Percentiles rank a stretch among this genome's conserved stretches.
Evolutionary conservation across 2,888 invertebrate genomes (phyloP).

Genomic region (Cistogaster globosa): DNA sequence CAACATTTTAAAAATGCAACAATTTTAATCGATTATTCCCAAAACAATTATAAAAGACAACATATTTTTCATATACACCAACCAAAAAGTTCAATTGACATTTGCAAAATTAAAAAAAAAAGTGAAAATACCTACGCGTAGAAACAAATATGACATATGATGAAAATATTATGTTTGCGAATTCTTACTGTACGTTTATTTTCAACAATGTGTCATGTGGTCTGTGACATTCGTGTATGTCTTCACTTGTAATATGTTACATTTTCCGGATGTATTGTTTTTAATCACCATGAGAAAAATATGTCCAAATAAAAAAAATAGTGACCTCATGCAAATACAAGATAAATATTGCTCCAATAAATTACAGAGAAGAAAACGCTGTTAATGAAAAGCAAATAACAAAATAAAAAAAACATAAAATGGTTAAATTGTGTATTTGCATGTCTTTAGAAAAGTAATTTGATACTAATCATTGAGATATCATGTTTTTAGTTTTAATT

Average conservation of each 20-base stretch:
- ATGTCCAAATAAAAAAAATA: constrained; percentile 56
- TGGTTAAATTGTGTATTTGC: constrained; percentile 13
- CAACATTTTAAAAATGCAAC: background rate
- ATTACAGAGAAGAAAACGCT: background rate
- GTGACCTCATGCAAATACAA: background rate
- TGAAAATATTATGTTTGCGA: constrained; percentile 36
- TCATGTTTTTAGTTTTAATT: too few relatives aligned
- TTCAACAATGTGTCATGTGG: constrained; percentile 50
- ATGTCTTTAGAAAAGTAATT: background rate
- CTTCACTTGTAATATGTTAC: constrained; percentile 53
- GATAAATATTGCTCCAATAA: constrained; percentile 9
- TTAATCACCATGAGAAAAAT: constrained; percentile 47
- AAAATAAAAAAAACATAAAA: background rate
- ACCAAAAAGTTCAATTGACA: constrained; percentile 14
- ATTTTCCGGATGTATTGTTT: constrained; percentile 39
- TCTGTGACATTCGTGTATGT: constrained; percentile 46
- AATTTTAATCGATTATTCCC: background rate
- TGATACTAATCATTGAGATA: too few relatives aligned
- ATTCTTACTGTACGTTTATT: background rate
- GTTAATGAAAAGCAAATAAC: background rate
- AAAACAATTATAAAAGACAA: background rate
- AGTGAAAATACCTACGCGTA: background rate
- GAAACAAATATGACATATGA: constrained; percentile 36
- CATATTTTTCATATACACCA: constrained; percentile 15
- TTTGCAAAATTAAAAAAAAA: constrained; percentile 10